Conservation (phyloP, 2,797 vertebrate species). For the Triplophysa bombifrons region DNA sequence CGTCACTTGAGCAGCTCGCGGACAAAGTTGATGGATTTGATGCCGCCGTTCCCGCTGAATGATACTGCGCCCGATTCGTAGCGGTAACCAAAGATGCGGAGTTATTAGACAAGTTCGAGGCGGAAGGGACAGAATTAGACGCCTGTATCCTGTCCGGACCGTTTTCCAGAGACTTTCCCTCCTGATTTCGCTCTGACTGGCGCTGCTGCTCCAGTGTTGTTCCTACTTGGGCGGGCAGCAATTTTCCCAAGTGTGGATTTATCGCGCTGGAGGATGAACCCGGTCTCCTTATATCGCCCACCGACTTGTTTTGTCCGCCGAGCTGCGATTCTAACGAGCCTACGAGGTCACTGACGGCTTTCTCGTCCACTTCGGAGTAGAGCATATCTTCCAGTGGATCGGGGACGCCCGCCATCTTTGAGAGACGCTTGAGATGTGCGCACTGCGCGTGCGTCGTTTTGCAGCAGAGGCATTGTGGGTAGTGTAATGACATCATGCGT, state of each 20-base stretch:
- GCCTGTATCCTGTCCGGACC: slow-evolving; percentile 68
- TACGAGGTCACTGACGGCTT: slow-evolving; percentile 87
- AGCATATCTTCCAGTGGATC: slow-evolving; percentile 86
- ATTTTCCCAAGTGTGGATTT: slow-evolving; percentile 81
- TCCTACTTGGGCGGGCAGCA: slow-evolving; percentile 77
- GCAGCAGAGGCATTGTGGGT: slow-evolving; percentile 56
- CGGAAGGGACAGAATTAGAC: slow-evolving; percentile 31
- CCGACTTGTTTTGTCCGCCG: slow-evolving; percentile 73
- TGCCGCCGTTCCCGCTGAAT: slow-evolving; percentile 77
- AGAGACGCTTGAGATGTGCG: slow-evolving; percentile 55
- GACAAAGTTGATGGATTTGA: slow-evolving; percentile 77
- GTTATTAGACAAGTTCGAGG: slow-evolving; percentile 38
- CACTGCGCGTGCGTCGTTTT: slow-evolving; percentile 56
- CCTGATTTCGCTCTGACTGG: slow-evolving; percentile 73
- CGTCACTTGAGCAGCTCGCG: slow-evolving; percentile 65
- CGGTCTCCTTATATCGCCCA: slow-evolving; percentile 65
- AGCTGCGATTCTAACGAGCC: slow-evolving; percentile 87
- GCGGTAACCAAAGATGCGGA: slow-evolving; percentile 68
- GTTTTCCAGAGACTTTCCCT: slow-evolving; percentile 73
- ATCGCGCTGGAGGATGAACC: slow-evolving; percentile 74
- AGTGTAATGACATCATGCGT: slow-evolving; percentile 52
- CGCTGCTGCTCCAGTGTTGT: slow-evolving; percentile 76
- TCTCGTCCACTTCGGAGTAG: slow-evolving; percentile 90
- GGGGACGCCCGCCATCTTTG: slow-evolving; percentile 82
- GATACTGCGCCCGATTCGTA: slow-evolving; percentile 71